These are phyloP conservation scores for Xiphophorus birchmanni DNA, from an alignment of 2,797 vertebrate genomes.

Conservation along the genomic window DNA sequence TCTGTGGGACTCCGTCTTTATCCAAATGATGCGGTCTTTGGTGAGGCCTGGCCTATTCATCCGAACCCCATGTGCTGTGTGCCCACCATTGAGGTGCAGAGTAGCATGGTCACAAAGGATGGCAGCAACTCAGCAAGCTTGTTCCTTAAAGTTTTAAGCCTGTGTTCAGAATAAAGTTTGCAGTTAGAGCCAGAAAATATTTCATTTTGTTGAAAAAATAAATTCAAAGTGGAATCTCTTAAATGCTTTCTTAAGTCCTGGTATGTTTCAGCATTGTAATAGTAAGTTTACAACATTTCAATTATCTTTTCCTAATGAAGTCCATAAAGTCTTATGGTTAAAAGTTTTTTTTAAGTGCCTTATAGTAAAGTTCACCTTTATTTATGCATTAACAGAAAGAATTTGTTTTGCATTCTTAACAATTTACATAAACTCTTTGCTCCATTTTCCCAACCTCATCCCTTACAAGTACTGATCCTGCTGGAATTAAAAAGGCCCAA, in stretches of 20 bases:
- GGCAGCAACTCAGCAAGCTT: slow-evolving; percentile 63
- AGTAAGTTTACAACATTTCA: not conserved
- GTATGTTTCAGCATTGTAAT: not conserved
- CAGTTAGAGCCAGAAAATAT: slow-evolving; percentile 22
- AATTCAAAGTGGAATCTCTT: not conserved
- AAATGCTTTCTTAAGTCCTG: slow-evolving; percentile 10
- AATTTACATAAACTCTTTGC: not conserved
- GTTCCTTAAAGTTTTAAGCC: slow-evolving; percentile 46
- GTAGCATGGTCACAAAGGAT: slow-evolving; percentile 79
- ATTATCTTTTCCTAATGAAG: not conserved
- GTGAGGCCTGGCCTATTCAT: slow-evolving; percentile 75
- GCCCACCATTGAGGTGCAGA: slow-evolving; percentile 78
- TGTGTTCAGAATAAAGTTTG: slow-evolving; percentile 53
- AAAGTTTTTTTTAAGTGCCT: slow-evolving; percentile 19
- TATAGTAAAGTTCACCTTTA: slow-evolving; percentile 7
- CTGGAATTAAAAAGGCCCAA: slow-evolving; percentile 30
- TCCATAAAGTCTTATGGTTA: not conserved
- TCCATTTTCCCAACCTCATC: slow-evolving; percentile 16
- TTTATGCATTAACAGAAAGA: not conserved
- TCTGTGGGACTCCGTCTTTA: slow-evolving; percentile 72
- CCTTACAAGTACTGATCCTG: slow-evolving; percentile 1
- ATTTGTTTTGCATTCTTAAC: not conserved
- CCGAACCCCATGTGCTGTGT: slow-evolving; percentile 77
- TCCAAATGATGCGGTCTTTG: slow-evolving; percentile 74
- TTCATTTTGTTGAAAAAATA: slow-evolving; percentile 1